Conservation (phyloP, 2,888 invertebrate genomes). For the Rugalucina vietnamica region DNA sequence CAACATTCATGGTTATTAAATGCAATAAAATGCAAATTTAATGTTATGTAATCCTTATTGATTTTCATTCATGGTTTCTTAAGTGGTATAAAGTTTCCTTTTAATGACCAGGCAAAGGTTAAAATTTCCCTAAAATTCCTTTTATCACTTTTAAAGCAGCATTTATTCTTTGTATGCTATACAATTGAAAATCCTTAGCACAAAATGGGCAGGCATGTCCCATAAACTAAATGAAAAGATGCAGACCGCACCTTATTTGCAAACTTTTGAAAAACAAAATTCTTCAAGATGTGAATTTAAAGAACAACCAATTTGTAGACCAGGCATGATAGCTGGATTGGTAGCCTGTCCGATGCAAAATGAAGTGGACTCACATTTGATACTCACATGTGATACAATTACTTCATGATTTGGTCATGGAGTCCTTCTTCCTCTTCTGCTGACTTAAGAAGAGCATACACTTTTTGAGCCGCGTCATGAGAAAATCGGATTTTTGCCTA, state of each 20-base stretch:
- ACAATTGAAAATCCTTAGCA: neutral
- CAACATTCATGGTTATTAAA: too few relatives aligned
- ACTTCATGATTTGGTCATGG: too few relatives aligned
- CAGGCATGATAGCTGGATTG: too few relatives aligned
- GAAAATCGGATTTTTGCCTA: too few relatives aligned
- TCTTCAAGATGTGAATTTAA: neutral
- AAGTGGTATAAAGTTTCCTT: neutral
- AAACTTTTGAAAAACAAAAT: neutral
- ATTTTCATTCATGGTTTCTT: neutral
- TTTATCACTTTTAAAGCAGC: neutral
- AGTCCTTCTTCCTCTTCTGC: too few relatives aligned
- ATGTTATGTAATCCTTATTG: neutral
- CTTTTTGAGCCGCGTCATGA: too few relatives aligned
- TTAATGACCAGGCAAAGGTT: neutral
- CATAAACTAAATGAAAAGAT: neutral
- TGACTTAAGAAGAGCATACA: too few relatives aligned
- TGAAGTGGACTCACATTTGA: too few relatives aligned
- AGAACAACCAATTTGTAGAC: neutral
- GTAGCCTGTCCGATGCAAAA: too few relatives aligned
- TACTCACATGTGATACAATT: too few relatives aligned
- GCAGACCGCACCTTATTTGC: neutral
- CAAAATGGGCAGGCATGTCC: neutral
- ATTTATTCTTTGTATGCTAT: neutral
- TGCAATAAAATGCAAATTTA: conserved; percentile 5
- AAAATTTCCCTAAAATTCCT: conserved; percentile 9